Percentiles rank a stretch among this genome's conserved stretches.
Evolutionary conservation across 2,113 vertebrate genomes (phyloP).

Genomic region (Gobiocypris rarus): DNA sequence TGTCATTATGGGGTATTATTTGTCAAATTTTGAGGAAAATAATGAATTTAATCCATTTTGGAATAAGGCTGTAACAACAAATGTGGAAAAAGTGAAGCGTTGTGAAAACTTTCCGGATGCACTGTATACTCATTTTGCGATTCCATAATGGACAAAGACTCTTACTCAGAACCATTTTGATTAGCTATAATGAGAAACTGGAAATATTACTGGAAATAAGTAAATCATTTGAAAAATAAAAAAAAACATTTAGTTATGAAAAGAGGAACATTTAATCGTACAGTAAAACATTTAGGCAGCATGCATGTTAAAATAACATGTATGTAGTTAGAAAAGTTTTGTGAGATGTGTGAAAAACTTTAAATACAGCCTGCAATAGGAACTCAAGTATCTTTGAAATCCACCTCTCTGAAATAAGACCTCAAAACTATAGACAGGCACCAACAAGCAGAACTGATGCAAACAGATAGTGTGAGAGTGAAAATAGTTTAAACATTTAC

Average conservation of each 20-base stretch:
- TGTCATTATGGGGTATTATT: too few relatives aligned
- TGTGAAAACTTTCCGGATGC: too few relatives aligned
- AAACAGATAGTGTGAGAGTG: conserved; percentile 78
- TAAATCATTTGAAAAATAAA: not conserved
- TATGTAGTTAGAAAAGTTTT: not conserved
- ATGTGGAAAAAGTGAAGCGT: too few relatives aligned
- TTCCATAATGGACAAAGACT: not conserved
- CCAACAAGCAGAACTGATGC: conserved; percentile 5
- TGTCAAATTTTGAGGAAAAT: too few relatives aligned
- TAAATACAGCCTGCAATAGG: not conserved
- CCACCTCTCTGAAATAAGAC: not conserved
- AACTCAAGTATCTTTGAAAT: not conserved
- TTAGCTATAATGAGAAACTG: not conserved
- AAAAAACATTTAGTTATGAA: not conserved
- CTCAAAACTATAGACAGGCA: conserved; percentile 16
- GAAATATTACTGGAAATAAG: not conserved
- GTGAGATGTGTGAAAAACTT: not conserved
- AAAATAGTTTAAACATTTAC: conserved; percentile 82
- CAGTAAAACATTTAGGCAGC: not conserved
- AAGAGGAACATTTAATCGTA: not conserved
- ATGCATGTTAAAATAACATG: not conserved
- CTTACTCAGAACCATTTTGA: too few relatives aligned
- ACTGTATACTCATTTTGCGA: not conserved
- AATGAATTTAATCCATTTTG: too few relatives aligned
- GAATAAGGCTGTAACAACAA: too few relatives aligned